phyloP scores from a whole-genome alignment of 2,888 invertebrate genomes.

The Apamea epomidion region DNA sequence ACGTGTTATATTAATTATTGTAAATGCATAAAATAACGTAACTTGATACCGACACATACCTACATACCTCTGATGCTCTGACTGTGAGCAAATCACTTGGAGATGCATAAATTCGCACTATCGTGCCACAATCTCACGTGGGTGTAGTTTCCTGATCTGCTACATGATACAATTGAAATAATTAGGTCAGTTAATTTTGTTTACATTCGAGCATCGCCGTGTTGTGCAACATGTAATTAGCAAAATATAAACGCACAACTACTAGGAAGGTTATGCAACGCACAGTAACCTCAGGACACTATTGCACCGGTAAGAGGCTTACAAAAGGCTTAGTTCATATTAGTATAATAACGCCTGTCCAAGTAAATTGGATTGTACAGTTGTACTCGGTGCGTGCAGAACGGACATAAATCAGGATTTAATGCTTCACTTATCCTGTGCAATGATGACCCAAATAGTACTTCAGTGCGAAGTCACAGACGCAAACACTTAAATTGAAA shows the following conservation, averaged over 20 bases:
- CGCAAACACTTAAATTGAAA: constrained; percentile 46
- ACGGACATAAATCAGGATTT: constrained; percentile 73
- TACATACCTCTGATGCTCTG: constrained; percentile 20
- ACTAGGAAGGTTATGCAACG: constrained; percentile 34
- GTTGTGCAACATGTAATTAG: constrained; percentile 49
- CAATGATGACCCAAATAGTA: constrained; percentile 67
- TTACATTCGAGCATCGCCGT: constrained; percentile 31
- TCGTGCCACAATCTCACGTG: constrained; percentile 34
- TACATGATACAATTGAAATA: constrained; percentile 47
- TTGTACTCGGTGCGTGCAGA: constrained; percentile 65
- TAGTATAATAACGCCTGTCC: constrained; percentile 61
- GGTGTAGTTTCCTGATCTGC: constrained; percentile 32
- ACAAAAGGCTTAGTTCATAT: constrained; percentile 63
- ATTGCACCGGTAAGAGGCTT: constrained; percentile 60
- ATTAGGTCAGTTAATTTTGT: constrained; percentile 43
- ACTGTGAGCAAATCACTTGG: constrained; percentile 33
- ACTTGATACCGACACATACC: constrained; percentile 27
- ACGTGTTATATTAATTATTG: constrained; percentile 60
- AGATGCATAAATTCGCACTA: constrained; percentile 26
- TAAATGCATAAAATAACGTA: constrained; percentile 55
- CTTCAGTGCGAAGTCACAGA: constrained; percentile 41
- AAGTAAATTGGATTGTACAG: constrained; percentile 74
- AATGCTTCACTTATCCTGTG: constrained; percentile 69
- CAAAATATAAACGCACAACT: constrained; percentile 12
- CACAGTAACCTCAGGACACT: constrained; percentile 51